Conservation (phyloP, 1,140 invertebrate genomes). For the Globodera rostochiensis region DNA sequence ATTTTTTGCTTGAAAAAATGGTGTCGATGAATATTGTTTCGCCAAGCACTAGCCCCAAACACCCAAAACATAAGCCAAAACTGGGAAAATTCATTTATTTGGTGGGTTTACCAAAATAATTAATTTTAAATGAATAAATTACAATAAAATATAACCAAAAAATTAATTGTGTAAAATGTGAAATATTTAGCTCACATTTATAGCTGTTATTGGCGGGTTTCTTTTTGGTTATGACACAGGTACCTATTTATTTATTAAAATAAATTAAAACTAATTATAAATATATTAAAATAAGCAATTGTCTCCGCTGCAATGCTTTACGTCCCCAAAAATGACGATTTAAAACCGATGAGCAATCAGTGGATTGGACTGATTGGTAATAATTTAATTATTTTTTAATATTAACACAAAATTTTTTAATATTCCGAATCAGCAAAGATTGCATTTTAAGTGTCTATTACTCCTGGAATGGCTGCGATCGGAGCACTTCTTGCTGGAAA, state of each 20-base stretch:
- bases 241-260: background rate
- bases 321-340: constrained; percentile 53
- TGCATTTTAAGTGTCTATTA: constrained; percentile 43
- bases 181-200: constrained; percentile 64
- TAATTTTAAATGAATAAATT: too few relatives aligned
- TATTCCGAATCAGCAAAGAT: background rate
- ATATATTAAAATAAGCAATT: constrained; percentile 67
- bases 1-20: constrained; percentile 28
- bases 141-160: background rate
- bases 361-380: constrained; percentile 48
- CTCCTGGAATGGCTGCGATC: constrained; percentile 68
- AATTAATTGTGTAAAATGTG: constrained; percentile 7
- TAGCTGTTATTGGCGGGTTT: constrained; percentile 73
- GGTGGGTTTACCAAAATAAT: constrained; percentile 11
- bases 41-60: background rate
- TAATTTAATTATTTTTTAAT: too few relatives aligned
- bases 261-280: background rate
- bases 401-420: background rate
- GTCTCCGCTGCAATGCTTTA: constrained; percentile 74
- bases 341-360: constrained; percentile 42
- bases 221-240: constrained; percentile 74
- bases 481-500: constrained; percentile 70
- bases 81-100: constrained; percentile 67
- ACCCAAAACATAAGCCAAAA: constrained; percentile 49
- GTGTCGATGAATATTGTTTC: constrained; percentile 38